These are phyloP conservation scores for Sebastes fasciatus DNA, from an alignment of 2,113 vertebrate genomes.

Conservation along the genomic window DNA sequence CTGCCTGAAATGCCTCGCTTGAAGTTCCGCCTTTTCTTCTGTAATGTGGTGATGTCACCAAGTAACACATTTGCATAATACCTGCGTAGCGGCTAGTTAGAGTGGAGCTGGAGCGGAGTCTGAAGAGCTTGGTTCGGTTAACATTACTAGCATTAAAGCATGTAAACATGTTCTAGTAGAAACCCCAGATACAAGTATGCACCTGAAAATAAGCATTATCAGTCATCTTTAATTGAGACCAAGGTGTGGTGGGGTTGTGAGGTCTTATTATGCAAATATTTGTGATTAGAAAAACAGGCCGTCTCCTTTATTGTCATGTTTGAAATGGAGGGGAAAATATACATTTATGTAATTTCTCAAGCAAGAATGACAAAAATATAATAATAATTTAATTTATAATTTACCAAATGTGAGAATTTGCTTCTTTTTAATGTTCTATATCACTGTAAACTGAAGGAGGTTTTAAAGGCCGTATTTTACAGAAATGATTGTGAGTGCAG, in stretches of 20 bases:
- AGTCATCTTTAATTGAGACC: neutral
- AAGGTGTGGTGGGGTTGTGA: neutral
- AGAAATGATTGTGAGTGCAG: neutral
- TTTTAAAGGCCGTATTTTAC: neutral
- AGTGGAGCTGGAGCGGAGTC: no score
- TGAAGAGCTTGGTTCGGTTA: no score
- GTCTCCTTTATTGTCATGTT: neutral
- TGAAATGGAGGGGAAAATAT: neutral
- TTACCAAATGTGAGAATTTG: neutral
- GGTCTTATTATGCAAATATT: neutral
- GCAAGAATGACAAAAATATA: neutral
- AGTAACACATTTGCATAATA: no score
- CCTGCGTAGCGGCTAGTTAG: no score
- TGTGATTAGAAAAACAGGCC: neutral
- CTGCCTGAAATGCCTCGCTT: no score
- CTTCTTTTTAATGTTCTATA: neutral
- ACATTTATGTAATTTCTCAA: neutral
- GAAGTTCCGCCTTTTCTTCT: no score
- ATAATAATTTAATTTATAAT: no score
- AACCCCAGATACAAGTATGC: no score
- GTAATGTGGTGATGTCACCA: no score
- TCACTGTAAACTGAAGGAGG: neutral
- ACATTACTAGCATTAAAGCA: no score
- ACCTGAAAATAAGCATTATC: no score
- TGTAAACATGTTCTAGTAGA: no score